Evolutionary conservation across 1,140 invertebrate species (phyloP), one percentile per base, ranked within the genome.

Genomic region (Vanessa tameamea): DNA sequence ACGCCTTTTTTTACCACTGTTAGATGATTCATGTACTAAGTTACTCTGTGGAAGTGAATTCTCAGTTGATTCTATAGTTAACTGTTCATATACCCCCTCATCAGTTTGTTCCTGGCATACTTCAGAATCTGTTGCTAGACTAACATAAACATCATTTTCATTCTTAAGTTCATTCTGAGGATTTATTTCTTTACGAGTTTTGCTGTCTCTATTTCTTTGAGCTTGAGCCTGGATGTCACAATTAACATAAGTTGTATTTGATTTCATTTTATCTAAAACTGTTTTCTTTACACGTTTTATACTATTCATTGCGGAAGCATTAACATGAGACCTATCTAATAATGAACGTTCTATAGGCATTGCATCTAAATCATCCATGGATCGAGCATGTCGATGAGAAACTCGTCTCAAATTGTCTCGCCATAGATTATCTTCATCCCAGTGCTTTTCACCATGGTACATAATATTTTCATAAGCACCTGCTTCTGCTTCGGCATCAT

Each of bases 341-440:
- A 81, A n/a, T n/a, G 81, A 78, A 59, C 75, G 67, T 71, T 87
- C 89, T 2, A 81, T 82, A 43, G 85, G 80, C 59, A 95, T 92
- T 59, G 93, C 93, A 84, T 97, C 96, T 48, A 97, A 92, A 87
- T 97, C 96, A 80, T 97, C 96, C 84, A 97, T 91, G 0, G 96
- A 97, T 61, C 96, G 94, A 0, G 96, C 96, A 85, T 97, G 96
- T 65, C 96, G 92, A 75, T 97, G 94, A 75, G 96, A 97, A 1
- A 96, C 96, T 73, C 95, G 94, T 48, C 96, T 93, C 16, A 97
- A 90, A 80, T 95, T 96, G 82, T 97, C 96, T 66, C 96, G 93
- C 96, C 97, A 97, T 1, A 97, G 90, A 8, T 94, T 89, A 87
- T 97, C 96, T 88, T 97, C 96, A 85, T 97, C 96, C 96, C 96